Percentiles rank a stretch among this genome's conserved stretches.
phyloP scores from a whole-genome alignment of 2,113 vertebrate species.

The Dissostichus mawsoni region DNA sequence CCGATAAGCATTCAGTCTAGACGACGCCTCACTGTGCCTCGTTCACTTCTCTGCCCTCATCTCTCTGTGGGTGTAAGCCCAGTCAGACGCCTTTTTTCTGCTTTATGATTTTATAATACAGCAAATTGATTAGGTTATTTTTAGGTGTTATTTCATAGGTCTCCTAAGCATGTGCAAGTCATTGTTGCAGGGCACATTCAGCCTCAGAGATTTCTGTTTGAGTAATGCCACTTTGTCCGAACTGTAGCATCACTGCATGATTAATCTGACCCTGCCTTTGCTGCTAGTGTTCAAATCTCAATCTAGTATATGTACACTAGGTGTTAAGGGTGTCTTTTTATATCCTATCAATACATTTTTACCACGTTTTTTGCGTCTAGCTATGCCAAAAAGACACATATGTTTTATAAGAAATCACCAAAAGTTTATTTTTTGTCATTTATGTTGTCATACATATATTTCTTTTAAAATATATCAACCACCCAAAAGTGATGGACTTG shows the following conservation, averaged over 20 bases:
- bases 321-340: not conserved
- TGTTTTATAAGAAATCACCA: not conserved
- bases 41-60: conserved; percentile 5
- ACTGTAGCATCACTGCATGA: conserved; percentile 22
- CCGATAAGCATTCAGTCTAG: conserved; percentile 63
- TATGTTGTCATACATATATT: not conserved
- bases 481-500: no score
- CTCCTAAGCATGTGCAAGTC: not conserved
- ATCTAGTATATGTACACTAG: not conserved
- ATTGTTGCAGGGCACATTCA: not conserved
- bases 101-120: not conserved
- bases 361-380: not conserved
- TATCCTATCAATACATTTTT: not conserved
- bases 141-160: not conserved
- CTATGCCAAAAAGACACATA: not conserved
- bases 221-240: not conserved
- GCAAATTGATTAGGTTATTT: not conserved
- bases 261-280: conserved; percentile 8
- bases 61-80: conserved; percentile 6
- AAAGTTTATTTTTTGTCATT: not conserved
- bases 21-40: conserved; percentile 31
- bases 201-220: conserved; percentile 13
- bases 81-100: not conserved
- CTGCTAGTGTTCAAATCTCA: not conserved
- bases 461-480: not conserved